Conservation (phyloP, 1,140 invertebrate genomes). For the Chironomus tepperi region DNA sequence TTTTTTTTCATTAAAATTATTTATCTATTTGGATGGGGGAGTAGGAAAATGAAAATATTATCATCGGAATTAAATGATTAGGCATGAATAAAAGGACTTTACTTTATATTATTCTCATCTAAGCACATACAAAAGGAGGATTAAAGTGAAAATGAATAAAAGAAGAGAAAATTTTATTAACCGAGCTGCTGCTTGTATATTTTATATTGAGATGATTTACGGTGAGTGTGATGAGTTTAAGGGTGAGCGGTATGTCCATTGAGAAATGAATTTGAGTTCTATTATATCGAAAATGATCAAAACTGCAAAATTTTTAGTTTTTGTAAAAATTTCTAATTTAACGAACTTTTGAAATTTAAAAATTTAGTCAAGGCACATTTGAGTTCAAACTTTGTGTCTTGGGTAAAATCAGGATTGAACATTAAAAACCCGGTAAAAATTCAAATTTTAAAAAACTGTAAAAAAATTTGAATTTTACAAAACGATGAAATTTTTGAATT, state of each 20-base stretch:
- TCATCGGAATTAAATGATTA: slow-evolving; percentile 19
- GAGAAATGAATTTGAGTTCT: no score
- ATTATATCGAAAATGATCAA: no score
- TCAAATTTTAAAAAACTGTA: no score
- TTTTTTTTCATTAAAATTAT: slow-evolving; percentile 1
- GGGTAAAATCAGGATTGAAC: no score
- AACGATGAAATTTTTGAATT: no score
- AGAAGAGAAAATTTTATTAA: neutral
- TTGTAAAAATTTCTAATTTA: no score
- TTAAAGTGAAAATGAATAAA: slow-evolving; percentile 20
- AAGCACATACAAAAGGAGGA: neutral
- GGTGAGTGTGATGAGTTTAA: neutral
- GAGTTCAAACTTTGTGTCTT: no score
- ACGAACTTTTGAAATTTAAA: no score
- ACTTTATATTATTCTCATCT: neutral
- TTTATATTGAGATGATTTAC: neutral
- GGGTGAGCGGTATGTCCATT: neutral
- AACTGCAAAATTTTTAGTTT: no score
- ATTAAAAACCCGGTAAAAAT: no score
- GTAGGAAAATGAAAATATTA: neutral
- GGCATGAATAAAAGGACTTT: neutral
- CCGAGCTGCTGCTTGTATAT: neutral
- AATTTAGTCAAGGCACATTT: no score
- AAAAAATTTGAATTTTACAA: no score
- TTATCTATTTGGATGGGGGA: neutral